Evolutionary conservation across 2,797 vertebrate species (phyloP), one percentile per base, ranked within the genome.

Genomic region (Lateolabrax maculatus): DNA sequence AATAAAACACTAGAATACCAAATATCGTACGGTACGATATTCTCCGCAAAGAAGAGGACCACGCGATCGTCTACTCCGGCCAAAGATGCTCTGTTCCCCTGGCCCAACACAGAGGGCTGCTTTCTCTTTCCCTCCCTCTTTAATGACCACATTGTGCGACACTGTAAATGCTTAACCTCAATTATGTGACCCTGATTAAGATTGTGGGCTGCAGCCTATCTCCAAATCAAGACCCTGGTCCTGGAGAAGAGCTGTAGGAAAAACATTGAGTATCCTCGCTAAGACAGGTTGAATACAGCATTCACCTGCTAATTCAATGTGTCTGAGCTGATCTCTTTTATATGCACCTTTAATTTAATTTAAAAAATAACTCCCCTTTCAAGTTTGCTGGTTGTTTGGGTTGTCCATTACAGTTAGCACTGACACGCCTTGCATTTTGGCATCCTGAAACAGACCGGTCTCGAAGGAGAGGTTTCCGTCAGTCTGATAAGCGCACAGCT

Each of bases 351-450:
- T 72, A 39, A 73, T 83, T 73, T 76, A 7, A 74, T 83, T 79
- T 60, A 46, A 60, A 63, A 75, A 72, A 52, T 25, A 67, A 58
- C 53, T 71, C 9, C 7, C 60, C 69, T 77, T 55, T 65, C 16
- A 7, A 69, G 46, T 85, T 62, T 53, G 49, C 75, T 29, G 44
- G 11, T 75, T 76, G 72, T 85, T 87, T 85, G 74, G 41, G 44
- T 81, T 11, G 48, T 78, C 78, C 4, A 31, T 85, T 62, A 56
- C 68, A 49, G 55, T 71, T 60, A 4, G 48, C 34, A 8, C 29
- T 4, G 75, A 44, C 48, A 55, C 29, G 23, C 41, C 57, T 75
- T 48, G 60, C 23, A 74, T 61, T 71, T 44, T 65, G 39, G 65
- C 82, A 73, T 75, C 61, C 62, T 65, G 12, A 39, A 68, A 48